phyloP scores from a whole-genome alignment of 2,888 invertebrate genomes.

The Eupithecia pulchellata region DNA sequence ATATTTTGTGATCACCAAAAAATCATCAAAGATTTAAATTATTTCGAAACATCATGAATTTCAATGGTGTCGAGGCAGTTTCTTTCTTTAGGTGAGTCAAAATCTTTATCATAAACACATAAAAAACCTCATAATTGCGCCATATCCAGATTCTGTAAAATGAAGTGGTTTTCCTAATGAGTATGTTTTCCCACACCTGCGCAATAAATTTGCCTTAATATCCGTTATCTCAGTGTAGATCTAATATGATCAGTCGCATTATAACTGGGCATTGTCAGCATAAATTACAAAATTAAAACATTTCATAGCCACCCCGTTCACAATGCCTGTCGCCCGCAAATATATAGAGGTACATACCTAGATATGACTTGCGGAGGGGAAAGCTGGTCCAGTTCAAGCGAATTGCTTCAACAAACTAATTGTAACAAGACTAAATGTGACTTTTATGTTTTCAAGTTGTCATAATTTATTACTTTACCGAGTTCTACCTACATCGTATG shows the following conservation, averaged over 20 bases:
- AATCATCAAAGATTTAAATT: no score
- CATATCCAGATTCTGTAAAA: not conserved
- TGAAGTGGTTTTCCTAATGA: not conserved
- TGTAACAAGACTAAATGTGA: no score
- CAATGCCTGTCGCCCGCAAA: conserved; percentile 40
- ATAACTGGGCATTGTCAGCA: conserved; percentile 39
- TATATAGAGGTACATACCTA: conserved; percentile 29
- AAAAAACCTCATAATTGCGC: not conserved
- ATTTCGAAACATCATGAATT: no score
- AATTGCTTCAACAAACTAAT: not conserved
- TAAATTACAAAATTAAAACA: conserved; percentile 57
- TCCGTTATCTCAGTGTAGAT: conserved; percentile 30
- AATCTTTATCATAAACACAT: not conserved
- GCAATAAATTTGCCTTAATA: conserved; percentile 18
- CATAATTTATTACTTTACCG: no score
- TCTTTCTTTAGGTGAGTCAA: no score
- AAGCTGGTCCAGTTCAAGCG: not conserved
- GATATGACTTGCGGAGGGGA: not conserved
- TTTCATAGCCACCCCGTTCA: conserved; percentile 41
- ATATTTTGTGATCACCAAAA: no score
- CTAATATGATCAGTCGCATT: conserved; percentile 31
- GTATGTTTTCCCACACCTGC: conserved; percentile 17
- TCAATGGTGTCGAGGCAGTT: no score
- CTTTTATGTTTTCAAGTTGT: no score
- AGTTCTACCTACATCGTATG: no score